Percentiles rank a stretch among this genome's conserved stretches.
phyloP scores from a whole-genome alignment of 2,888 invertebrate genomes.

The Anoncus sp. region DNA sequence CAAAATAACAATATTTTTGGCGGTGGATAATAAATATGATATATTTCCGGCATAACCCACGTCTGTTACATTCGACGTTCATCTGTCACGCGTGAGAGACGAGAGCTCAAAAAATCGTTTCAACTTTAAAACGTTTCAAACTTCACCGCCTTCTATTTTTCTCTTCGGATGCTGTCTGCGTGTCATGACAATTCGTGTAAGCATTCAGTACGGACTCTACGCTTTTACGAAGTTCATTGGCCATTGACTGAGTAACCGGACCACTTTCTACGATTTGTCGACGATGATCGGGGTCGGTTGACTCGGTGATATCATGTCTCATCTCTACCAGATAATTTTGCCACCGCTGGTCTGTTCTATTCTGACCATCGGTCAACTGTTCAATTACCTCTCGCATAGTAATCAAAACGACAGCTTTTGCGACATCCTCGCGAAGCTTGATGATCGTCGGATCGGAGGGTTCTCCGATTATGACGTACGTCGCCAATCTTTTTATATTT shows the following conservation, averaged over 20 bases:
- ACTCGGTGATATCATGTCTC: background rate
- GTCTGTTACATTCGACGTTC: conserved; percentile 13
- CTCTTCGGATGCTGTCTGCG: background rate
- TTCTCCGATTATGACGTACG: conserved; percentile 4
- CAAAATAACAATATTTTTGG: no score
- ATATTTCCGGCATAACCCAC: conserved; percentile 24
- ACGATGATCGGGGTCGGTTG: background rate
- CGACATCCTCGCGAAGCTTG: conserved; percentile 18
- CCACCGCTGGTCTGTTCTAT: conserved; percentile 25
- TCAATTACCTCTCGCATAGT: background rate
- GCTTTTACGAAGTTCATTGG: conserved; percentile 14
- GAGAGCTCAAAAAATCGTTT: no score
- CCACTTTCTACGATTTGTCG: background rate
- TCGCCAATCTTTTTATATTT: background rate
- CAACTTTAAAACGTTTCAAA: no score
- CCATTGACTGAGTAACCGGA: conserved; percentile 1
- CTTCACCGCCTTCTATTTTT: background rate
- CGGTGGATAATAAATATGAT: no score
- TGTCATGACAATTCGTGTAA: conserved; percentile 1
- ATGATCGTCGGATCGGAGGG: background rate
- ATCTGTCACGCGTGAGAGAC: no score
- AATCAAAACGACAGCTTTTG: background rate
- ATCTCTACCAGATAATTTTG: background rate
- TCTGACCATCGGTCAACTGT: background rate
- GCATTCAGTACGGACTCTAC: background rate